These are phyloP conservation scores for Stegostoma tigrinum DNA, from an alignment of 2,113 vertebrate species.

Conservation along the genomic window DNA sequence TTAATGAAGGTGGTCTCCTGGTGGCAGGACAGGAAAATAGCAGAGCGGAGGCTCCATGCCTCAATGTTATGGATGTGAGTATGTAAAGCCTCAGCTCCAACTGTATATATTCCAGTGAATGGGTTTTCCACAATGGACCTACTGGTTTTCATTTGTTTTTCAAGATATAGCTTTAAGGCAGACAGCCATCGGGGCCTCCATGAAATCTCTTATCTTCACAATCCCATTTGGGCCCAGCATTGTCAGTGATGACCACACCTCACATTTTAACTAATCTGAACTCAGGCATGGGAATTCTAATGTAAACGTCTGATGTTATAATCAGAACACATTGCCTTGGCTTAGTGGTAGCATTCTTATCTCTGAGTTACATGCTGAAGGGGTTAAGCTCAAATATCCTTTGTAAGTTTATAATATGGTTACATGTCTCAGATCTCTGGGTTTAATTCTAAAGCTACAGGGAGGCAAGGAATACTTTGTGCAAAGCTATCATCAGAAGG, in stretches of 20 bases:
- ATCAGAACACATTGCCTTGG: neutral
- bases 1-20: no score
- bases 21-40: neutral
- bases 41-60: neutral
- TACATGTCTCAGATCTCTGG: neutral
- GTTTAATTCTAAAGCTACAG: neutral
- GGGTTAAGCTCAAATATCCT: neutral
- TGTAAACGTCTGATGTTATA: neutral
- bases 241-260: no score
- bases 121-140: neutral
- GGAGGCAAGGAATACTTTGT: neutral
- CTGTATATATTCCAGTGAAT: neutral
- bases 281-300: neutral
- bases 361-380: neutral
- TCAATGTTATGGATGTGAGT: neutral
- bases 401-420: neutral
- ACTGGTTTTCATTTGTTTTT: neutral
- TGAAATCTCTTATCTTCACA: no score
- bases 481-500: neutral
- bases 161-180: no score
- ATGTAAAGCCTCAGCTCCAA: neutral
- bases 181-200: no score
- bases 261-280: neutral
- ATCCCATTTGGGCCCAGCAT: no score
- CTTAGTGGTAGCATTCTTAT: neutral